These are phyloP conservation scores for Eptatretus burgeri DNA, from an alignment of 2,113 vertebrate genomes.

Conservation along the genomic window DNA sequence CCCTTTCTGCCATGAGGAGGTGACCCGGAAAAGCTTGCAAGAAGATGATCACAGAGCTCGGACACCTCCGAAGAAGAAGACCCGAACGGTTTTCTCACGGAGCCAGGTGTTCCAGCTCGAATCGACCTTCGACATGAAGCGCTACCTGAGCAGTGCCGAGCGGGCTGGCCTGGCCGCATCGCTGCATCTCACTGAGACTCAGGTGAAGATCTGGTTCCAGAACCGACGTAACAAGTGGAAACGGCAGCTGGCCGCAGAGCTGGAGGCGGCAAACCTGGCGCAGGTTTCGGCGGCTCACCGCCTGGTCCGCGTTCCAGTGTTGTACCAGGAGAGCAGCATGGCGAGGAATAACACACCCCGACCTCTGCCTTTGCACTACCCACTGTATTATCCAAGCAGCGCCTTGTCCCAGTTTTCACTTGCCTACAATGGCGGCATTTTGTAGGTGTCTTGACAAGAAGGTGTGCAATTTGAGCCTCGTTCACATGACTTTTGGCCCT, in stretches of 20 bases:
- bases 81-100: conserved; percentile 1
- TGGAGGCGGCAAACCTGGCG: conserved; percentile 4
- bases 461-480: too few species aligned
- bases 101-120: conserved; percentile 6
- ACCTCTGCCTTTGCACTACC: conserved; percentile 1
- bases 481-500: too few species aligned
- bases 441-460: too few species aligned
- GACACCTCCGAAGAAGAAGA: conserved; percentile 12
- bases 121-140: conserved; percentile 6
- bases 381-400: conserved; percentile 1
- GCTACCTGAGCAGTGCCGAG: conserved; percentile 5
- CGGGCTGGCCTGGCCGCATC: not conserved
- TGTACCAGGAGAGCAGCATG: conserved; percentile 35
- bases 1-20: too few species aligned
- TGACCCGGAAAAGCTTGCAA: too few species aligned
- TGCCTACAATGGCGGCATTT: not conserved
- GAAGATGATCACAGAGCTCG: not conserved
- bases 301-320: conserved; percentile 85
- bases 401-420: not conserved
- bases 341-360: conserved; percentile 11
- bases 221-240: conserved; percentile 5
- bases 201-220: conserved; percentile 7
- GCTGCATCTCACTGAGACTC: not conserved
- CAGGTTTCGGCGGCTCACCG: conserved; percentile 40
- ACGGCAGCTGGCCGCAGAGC: conserved; percentile 1